phyloP scores from a whole-genome alignment of 2,888 invertebrate genomes.

The Pyralis farinalis region DNA sequence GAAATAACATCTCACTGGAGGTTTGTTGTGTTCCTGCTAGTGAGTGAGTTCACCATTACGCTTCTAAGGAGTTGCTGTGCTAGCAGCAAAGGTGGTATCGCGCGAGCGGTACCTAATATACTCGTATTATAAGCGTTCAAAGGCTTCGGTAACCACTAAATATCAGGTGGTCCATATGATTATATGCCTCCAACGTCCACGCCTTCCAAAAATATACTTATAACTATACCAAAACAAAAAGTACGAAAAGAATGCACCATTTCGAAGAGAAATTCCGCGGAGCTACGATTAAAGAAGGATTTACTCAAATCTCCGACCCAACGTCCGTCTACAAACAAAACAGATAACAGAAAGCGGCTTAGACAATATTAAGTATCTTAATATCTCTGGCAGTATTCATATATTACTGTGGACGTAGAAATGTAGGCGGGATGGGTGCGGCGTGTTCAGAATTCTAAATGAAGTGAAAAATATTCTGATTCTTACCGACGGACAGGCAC shows the following conservation, averaged over 20 bases:
- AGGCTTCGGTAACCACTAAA: too few relatives aligned
- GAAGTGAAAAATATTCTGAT: slow-evolving; percentile 49
- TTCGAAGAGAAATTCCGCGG: slow-evolving; percentile 15
- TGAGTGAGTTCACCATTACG: too few relatives aligned
- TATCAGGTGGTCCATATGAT: too few relatives aligned
- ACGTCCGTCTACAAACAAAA: slow-evolving; percentile 24
- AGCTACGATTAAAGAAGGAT: slow-evolving; percentile 19
- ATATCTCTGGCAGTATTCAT: slow-evolving; percentile 32
- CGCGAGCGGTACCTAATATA: too few relatives aligned
- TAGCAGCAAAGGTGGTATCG: too few relatives aligned
- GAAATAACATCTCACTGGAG: too few relatives aligned
- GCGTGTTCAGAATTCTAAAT: slow-evolving; percentile 56
- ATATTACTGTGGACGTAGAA: slow-evolving; percentile 32
- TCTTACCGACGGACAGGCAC: slow-evolving; percentile 33
- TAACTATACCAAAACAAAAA: too few relatives aligned
- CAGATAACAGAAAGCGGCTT: slow-evolving; percentile 29
- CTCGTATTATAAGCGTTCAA: too few relatives aligned
- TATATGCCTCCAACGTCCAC: too few relatives aligned
- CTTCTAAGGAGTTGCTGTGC: too few relatives aligned
- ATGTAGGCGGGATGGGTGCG: slow-evolving; percentile 27
- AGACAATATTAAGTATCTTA: slow-evolving; percentile 30
- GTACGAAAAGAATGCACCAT: background rate
- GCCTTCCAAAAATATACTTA: too few relatives aligned
- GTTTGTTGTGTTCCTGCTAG: too few relatives aligned
- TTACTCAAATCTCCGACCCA: slow-evolving; percentile 20